These are phyloP conservation scores for Pollenia griseotomentosa DNA, from an alignment of 2,888 invertebrate genomes.

Conservation along the genomic window DNA sequence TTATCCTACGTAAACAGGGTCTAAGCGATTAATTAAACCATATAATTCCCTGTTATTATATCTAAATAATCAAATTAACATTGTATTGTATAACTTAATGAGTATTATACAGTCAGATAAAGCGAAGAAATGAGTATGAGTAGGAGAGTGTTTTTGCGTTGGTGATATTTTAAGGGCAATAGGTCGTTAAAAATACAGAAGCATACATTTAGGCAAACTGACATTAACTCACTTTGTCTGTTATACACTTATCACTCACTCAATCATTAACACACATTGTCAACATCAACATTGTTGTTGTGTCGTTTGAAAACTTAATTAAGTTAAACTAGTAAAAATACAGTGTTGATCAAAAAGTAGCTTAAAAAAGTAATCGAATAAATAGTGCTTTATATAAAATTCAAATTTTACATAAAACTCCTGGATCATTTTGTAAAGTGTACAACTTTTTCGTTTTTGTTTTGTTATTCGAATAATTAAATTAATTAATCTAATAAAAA, in stretches of 20 bases:
- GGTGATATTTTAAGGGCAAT: slow-evolving; percentile 52
- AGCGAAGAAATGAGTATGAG: not conserved
- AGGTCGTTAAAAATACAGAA: slow-evolving; percentile 34
- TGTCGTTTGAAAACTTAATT: not conserved
- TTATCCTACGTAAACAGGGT: not conserved
- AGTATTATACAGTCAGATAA: not conserved
- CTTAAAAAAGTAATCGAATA: not conserved
- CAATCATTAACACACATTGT: slow-evolving; percentile 7
- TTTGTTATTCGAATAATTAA: too few relatives aligned
- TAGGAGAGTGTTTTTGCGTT: not conserved
- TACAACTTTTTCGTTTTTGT: too few relatives aligned
- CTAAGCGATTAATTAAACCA: slow-evolving; percentile 70
- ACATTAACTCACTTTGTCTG: slow-evolving; percentile 27
- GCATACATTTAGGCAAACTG: slow-evolving; percentile 20
- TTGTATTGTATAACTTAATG: slow-evolving; percentile 36
- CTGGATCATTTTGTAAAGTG: too few relatives aligned
- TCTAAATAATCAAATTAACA: slow-evolving; percentile 53
- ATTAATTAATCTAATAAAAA: too few relatives aligned
- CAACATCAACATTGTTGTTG: slow-evolving; percentile 15
- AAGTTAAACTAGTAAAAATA: not conserved
- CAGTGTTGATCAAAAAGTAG: not conserved
- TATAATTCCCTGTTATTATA: slow-evolving; percentile 60
- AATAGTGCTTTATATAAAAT: not conserved
- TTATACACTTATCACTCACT: not conserved
- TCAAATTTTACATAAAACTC: not conserved